Percentiles rank a stretch among this genome's conserved stretches.
phyloP scores from a whole-genome alignment of 1,140 invertebrate genomes.

The Drosophila aff. region DNA sequence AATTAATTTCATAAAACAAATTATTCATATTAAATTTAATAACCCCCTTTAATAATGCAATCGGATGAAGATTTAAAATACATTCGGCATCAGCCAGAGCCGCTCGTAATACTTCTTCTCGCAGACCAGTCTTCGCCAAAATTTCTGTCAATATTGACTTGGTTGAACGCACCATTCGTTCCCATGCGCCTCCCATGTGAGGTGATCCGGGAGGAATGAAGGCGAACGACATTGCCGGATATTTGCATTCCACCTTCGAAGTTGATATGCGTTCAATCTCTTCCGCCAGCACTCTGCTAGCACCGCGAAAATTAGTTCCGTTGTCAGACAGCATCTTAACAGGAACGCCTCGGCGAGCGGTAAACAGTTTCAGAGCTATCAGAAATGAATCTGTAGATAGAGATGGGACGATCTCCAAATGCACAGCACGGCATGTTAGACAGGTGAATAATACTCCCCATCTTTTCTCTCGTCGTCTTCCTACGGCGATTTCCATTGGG shows the following conservation, averaged over 20 bases:
- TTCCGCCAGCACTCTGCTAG: too few species aligned
- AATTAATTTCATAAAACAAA: too few species aligned
- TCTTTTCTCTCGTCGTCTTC: neutral
- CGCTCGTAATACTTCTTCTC: neutral
- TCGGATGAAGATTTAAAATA: too few species aligned
- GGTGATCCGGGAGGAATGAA: neutral
- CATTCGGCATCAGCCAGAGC: neutral
- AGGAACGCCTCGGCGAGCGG: neutral
- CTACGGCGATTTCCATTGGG: neutral
- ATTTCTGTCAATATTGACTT: neutral
- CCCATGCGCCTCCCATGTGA: neutral
- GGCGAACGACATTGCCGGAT: too few species aligned
- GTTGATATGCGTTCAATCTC: too few species aligned
- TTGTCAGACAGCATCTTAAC: neutral
- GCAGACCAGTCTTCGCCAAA: neutral
- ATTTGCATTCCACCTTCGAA: too few species aligned
- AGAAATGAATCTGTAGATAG: neutral
- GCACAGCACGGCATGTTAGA: neutral
- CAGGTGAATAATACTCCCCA: neutral
- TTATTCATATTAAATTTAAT: too few species aligned
- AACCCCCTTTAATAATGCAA: too few species aligned
- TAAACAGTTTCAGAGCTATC: neutral
- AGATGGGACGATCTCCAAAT: neutral
- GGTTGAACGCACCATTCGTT: neutral
- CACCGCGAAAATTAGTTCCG: too few species aligned